These are phyloP conservation scores for Melanotaenia pygmaea DNA, from an alignment of 2,797 vertebrate genomes.

Conservation along the genomic window DNA sequence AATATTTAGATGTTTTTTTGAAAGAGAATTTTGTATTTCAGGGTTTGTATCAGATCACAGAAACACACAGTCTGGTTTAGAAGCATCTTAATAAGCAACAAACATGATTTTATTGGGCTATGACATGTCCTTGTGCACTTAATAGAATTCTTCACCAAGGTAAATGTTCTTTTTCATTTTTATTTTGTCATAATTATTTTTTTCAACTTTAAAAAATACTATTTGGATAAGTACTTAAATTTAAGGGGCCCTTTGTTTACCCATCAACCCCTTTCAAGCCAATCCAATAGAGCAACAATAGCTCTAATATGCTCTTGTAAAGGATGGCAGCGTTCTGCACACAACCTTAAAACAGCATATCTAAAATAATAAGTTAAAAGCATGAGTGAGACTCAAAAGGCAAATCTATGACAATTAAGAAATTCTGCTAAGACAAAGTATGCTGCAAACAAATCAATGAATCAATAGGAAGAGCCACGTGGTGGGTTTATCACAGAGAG, in stretches of 20 bases:
- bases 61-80: background rate
- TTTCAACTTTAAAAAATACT: background rate
- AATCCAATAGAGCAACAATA: conserved; percentile 3
- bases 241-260: background rate
- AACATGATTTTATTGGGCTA: background rate
- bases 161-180: background rate
- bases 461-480: conserved; percentile 79
- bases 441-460: conserved; percentile 75
- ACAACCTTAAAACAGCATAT: conserved; percentile 72
- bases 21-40: background rate
- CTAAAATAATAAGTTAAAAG: conserved; percentile 71
- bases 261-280: background rate
- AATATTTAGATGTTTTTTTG: background rate
- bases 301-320: conserved; percentile 40
- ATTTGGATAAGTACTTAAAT: background rate
- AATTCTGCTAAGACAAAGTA: conserved; percentile 77
- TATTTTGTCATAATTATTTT: no score
- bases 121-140: background rate
- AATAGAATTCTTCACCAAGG: background rate
- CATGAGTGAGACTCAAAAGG: conserved; percentile 54
- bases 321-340: conserved; percentile 29
- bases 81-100: background rate
- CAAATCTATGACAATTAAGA: conserved; percentile 64
- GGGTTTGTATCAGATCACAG: background rate
- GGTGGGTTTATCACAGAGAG: conserved; percentile 69